phyloP scores from a whole-genome alignment of 2,888 invertebrate species.

The Dynastes tityus region DNA sequence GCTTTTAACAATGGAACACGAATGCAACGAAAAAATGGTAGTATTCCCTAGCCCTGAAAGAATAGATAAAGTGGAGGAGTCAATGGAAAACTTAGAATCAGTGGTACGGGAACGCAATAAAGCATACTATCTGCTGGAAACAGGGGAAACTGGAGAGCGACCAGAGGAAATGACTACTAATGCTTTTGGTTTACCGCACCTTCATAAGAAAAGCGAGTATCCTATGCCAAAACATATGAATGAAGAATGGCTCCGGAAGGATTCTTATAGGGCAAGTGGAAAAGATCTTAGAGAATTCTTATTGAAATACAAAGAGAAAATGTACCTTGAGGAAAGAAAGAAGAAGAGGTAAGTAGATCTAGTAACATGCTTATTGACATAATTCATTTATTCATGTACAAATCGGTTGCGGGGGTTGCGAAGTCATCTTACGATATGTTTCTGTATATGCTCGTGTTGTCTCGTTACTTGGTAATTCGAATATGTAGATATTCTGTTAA shows the following conservation, averaged over 20 bases:
- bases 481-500: too few relatives aligned
- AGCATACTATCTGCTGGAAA: slow-evolving; percentile 92
- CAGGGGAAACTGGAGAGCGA: slow-evolving; percentile 87
- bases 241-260: slow-evolving; percentile 75
- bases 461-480: too few relatives aligned
- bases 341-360: slow-evolving; percentile 21
- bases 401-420: too few relatives aligned
- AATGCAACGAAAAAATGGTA: slow-evolving; percentile 77
- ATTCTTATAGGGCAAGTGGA: slow-evolving; percentile 74
- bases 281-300: slow-evolving; percentile 78
- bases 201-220: slow-evolving; percentile 76
- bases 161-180: slow-evolving; percentile 76
- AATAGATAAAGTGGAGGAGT: slow-evolving; percentile 93
- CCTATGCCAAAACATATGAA: slow-evolving; percentile 80
- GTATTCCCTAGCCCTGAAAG: slow-evolving; percentile 94
- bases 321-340: slow-evolving; percentile 71
- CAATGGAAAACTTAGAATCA: slow-evolving; percentile 93
- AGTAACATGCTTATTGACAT: not conserved
- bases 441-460: too few relatives aligned
- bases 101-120: slow-evolving; percentile 94
- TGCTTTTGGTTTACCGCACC: slow-evolving; percentile 76
- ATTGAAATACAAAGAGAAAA: slow-evolving; percentile 78
- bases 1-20: slow-evolving; percentile 96
- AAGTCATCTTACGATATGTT: too few relatives aligned
- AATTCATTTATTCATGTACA: too few relatives aligned